A percentile compares a stretch with the other conserved stretches of the same genome.
phyloP scores from a whole-genome alignment of 2,797 vertebrate genomes.

The Coendou prehensilis region DNA sequence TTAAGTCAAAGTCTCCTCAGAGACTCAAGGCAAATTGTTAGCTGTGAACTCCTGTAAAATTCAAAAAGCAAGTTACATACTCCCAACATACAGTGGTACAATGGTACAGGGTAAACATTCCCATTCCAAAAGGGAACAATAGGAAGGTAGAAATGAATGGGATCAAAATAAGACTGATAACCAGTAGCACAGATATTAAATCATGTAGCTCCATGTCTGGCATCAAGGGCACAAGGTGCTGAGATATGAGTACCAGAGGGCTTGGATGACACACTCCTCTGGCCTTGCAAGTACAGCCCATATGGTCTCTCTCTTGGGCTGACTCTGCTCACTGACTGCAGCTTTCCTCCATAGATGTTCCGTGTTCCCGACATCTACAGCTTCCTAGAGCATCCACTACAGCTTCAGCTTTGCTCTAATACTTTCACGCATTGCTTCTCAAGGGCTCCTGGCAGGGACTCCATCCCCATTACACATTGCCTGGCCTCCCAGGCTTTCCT shows the following conservation, averaged over 20 bases:
- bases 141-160: neutral
- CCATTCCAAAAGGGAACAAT: neutral
- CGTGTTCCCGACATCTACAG: neutral
- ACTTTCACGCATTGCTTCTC: neutral
- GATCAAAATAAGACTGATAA: neutral
- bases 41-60: neutral
- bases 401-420: neutral
- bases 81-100: neutral
- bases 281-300: neutral
- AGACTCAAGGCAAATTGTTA: neutral
- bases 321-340: neutral
- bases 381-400: neutral
- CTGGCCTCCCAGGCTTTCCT: neutral
- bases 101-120: neutral
- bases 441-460: neutral
- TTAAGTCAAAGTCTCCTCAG: neutral
- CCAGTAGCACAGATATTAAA: neutral
- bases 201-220: neutral
- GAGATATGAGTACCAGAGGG: neutral
- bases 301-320: neutral
- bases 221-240: neutral
- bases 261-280: neutral
- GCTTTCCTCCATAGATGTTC: neutral
- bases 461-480: neutral
- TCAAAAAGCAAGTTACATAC: neutral